Percentiles rank a stretch among this genome's conserved stretches.
Conservation (phyloP, 2,888 invertebrate genomes). For the Lasioglossum vierecki region DNA sequence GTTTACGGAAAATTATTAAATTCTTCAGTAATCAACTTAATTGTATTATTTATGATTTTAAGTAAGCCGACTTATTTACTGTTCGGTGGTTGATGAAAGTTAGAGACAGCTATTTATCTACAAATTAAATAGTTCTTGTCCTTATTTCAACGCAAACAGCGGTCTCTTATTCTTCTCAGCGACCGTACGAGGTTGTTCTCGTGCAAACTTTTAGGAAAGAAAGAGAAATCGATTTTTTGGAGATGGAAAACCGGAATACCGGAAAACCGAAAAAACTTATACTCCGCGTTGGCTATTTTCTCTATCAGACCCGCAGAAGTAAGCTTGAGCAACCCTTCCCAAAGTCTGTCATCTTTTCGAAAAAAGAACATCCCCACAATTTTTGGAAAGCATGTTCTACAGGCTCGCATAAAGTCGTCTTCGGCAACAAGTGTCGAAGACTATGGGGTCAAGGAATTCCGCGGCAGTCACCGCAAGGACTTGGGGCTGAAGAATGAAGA, state of each 20-base stretch:
- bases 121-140: too few relatives aligned
- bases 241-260: background rate
- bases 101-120: background rate
- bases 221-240: background rate
- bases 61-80: background rate
- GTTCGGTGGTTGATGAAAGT: background rate
- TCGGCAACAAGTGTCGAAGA: constrained; percentile 4
- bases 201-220: background rate
- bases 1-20: constrained; percentile 42
- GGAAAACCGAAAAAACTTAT: too few relatives aligned
- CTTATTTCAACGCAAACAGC: too few relatives aligned
- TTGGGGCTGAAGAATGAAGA: constrained; percentile 47
- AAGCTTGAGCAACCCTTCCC: background rate
- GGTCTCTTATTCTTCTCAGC: background rate
- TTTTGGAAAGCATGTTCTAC: background rate
- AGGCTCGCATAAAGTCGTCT: background rate
- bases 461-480: constrained; percentile 28
- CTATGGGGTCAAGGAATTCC: background rate
- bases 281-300: background rate
- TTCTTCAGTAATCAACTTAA: background rate
- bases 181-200: background rate
- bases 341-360: background rate
- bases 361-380: background rate
- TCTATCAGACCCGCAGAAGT: background rate
- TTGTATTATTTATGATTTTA: background rate